phyloP scores from a whole-genome alignment of 2,113 vertebrate genomes.

The Crotalus helleri region DNA sequence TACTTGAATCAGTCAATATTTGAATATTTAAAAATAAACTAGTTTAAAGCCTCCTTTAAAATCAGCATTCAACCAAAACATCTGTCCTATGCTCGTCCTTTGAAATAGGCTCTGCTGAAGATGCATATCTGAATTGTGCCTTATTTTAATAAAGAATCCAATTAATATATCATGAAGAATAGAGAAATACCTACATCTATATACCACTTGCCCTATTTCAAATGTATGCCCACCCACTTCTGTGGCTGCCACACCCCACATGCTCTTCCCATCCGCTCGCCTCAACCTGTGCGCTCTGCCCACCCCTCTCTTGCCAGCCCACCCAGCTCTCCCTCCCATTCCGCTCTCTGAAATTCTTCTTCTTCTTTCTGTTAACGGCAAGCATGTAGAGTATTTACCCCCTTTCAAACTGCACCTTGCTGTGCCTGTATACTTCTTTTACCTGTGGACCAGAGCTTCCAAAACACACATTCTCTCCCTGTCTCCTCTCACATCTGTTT shows the following conservation, averaged over 20 bases:
- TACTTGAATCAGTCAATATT: background rate
- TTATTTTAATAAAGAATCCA: background rate
- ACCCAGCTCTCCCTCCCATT: background rate
- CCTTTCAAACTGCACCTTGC: background rate
- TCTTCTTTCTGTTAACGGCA: background rate
- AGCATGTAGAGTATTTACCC: background rate
- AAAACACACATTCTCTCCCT: background rate
- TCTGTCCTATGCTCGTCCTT: background rate
- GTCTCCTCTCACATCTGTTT: background rate
- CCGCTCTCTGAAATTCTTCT: background rate
- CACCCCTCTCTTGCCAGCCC: background rate
- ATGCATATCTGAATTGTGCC: background rate
- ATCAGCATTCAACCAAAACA: background rate
- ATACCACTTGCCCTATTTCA: background rate
- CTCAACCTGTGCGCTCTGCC: too few species aligned
- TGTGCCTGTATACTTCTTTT: background rate
- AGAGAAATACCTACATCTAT: background rate
- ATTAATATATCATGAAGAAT: background rate
- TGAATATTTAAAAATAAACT: background rate
- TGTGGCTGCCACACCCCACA: too few species aligned
- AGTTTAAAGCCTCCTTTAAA: background rate
- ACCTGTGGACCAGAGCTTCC: background rate
- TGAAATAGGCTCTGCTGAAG: background rate
- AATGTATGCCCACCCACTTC: background rate
- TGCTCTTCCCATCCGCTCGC: too few species aligned